phyloP scores from a whole-genome alignment of 2,888 invertebrate genomes.

The Teleiodes luculella region DNA sequence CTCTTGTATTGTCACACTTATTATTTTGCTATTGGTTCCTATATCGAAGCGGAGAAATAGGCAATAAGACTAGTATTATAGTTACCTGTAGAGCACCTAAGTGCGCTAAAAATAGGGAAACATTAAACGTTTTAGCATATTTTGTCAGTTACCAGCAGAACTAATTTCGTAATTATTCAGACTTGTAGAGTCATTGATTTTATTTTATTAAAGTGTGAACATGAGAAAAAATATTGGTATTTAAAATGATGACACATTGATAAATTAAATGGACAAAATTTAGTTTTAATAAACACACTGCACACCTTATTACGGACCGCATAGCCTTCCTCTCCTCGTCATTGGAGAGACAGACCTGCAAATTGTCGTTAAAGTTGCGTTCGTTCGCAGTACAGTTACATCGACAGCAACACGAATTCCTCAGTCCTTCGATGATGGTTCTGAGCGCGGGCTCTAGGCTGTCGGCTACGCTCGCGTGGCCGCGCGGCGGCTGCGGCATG shows the following conservation, averaged over 20 bases:
- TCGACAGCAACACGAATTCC: constrained; percentile 66
- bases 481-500: constrained; percentile 37
- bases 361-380: constrained; percentile 64
- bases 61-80: constrained; percentile 46
- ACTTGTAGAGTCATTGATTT: constrained; percentile 21
- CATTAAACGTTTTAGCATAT: constrained; percentile 44
- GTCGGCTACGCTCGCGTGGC: constrained; percentile 53
- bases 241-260: neutral
- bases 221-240: neutral
- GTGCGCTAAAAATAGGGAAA: constrained; percentile 76
- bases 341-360: constrained; percentile 76
- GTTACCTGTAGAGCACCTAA: constrained; percentile 73
- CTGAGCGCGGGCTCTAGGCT: constrained; percentile 66
- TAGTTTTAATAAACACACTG: constrained; percentile 22
- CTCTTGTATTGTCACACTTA: neutral
- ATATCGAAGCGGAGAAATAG: constrained; percentile 23
- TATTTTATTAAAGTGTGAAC: neutral
- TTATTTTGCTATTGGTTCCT: neutral
- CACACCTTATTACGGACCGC: constrained; percentile 83
- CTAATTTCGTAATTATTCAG: constrained; percentile 31
- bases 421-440: constrained; percentile 59
- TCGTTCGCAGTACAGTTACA: constrained; percentile 58
- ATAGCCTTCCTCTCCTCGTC: constrained; percentile 77
- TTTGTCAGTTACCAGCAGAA: constrained; percentile 25
- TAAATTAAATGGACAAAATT: neutral